Base-by-base conservation (phyloP, 2,113 vertebrate genomes). In the Chamaetylas fuelleborni region DNA sequence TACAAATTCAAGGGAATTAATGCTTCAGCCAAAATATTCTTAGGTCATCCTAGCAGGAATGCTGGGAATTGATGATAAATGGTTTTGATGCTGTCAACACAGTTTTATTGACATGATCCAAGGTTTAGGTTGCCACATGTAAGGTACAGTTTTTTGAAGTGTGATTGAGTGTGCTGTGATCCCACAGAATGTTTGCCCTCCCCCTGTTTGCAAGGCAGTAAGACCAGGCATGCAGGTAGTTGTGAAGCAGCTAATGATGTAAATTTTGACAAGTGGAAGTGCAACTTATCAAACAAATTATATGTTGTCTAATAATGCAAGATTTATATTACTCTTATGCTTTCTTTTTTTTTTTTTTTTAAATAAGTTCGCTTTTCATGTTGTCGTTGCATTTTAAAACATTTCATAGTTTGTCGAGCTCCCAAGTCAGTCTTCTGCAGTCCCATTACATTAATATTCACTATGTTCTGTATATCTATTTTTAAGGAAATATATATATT, bases 11-110 rank as follows among this genome's bases (percentile, higher is more conserved):
- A 87, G 26, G 24, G 50, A 86, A 81, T 96, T 90, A 82, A 86
- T 93, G 58, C n/a, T 89, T 64, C 45, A 72, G 17, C 14, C 70
- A 42, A 83, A 64, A 43, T 93, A 91, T 95, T 96, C 96, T 95
- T 38, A 81, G n/a, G n/a, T 60, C 82, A 10, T 80, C 40, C 20
- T 78, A 66, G 33, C 28, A 66, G 53, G 7, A 88, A 43, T 9
- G 3, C 25, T 80, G 40, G 33, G 19, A 9, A 87, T 92, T 8
- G 0, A 53, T 50, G 45, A 86, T 51, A 90, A 34, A 54, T 71
- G 33, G 0, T 74, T 89, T 91, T 80, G 40, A 43, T 85, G 8
- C 38, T 48, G 20, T 81, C 1, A 1, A 48, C 14, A 77, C 1
- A 6, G 4, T 67, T 87, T 78, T 22, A 71, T 33, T 91, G 38